Evolutionary conservation across 2,797 vertebrate species (phyloP).

Genomic region (Cossypha polioptera): DNA sequence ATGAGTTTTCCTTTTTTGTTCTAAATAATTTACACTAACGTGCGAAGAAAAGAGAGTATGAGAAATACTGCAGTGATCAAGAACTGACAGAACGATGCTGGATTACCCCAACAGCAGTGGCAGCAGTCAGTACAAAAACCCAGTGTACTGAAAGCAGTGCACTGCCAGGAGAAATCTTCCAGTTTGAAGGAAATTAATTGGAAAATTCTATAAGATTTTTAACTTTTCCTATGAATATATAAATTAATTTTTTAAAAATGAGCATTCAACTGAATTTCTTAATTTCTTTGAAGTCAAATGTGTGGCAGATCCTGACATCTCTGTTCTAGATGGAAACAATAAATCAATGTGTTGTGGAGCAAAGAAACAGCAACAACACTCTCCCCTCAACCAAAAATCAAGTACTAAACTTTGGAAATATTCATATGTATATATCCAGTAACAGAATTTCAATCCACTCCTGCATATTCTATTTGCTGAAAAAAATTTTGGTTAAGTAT

Average conservation of each 20-base stretch:
- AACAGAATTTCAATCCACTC: neutral
- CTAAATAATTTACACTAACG: neutral
- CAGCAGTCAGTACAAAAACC: neutral
- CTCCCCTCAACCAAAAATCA: neutral
- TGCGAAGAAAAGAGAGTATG: neutral
- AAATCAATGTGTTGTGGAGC: neutral
- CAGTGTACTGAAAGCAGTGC: neutral
- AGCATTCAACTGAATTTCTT: neutral
- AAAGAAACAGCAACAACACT: neutral
- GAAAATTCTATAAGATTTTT: neutral
- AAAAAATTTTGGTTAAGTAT: neutral
- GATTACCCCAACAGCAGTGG: neutral
- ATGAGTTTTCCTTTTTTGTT: neutral
- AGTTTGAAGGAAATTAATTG: neutral
- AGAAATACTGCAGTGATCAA: neutral
- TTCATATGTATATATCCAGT: neutral
- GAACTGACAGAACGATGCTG: neutral
- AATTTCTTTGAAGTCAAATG: neutral
- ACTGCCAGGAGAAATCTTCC: neutral
- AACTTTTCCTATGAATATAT: neutral
- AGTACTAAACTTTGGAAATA: neutral
- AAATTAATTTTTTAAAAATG: neutral
- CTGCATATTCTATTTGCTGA: neutral
- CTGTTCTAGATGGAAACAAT: neutral
- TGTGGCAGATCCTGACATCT: neutral